Base-by-base conservation (phyloP, 2,888 invertebrate genomes). In the Gerris lacustris region DNA sequence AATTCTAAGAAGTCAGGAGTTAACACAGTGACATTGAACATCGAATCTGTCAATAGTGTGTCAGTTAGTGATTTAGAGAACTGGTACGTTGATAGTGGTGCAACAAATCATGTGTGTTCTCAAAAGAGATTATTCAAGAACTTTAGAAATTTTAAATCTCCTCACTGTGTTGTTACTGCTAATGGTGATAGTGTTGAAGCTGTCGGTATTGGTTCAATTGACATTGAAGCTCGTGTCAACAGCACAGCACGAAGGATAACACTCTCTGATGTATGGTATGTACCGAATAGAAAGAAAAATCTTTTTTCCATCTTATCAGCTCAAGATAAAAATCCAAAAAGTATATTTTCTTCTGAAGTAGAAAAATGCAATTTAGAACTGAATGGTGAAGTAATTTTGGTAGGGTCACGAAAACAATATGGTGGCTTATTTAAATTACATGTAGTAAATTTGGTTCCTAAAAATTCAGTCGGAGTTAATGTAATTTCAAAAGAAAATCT, bases 61-160 rank as follows among this genome's bases (percentile, higher is more conserved):
- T 15, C 18, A n/a, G 31, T n/a, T 11, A n/a, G 18, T n/a, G 64
- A 64, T 31, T 64, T 5, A 64, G 70, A 72, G 18, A 73, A 72
- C 15, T 78, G 77, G 78, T 78, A 76, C 76, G 75, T 79, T 6
- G 78, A 79, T 69, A 79, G 78, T 68, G 78, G 77, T 44, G 78
- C 77, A 18, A 78, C 77, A 18, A 77, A 73, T 9, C 78, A 78
- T 69, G 75, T 78, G 45, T 75, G 76, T 5, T 75, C 75, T 70
- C 70, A 75, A 75, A 45, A 68, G 76, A 76, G 67, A 44, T 67
- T 44, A 44, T 70, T 70, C 63, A 67, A 31, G n/a, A 45, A 64
- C 4, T 72, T 66, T 43, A 45, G 69, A 67, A 67, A 67, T n/a
- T 72, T 72, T 62, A 43, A 67, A 17, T 7, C 11, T 9, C 7